Conservation (phyloP, 2,888 invertebrate genomes). For the Nasonia oneida region DNA sequence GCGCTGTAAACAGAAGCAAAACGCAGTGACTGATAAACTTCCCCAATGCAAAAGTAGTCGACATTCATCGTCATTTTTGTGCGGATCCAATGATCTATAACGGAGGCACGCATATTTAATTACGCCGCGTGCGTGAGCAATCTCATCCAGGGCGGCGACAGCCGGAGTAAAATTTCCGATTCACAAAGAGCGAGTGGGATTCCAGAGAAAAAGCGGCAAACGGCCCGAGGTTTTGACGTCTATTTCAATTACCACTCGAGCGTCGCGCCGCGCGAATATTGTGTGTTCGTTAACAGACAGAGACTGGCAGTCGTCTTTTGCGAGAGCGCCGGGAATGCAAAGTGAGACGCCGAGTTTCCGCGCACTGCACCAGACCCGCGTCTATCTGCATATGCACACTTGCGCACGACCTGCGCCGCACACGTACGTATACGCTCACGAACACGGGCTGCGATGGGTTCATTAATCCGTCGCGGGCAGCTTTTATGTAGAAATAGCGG, state of each 20-base stretch:
- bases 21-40: no score
- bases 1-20: no score
- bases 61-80: not conserved
- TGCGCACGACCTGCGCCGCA: not conserved
- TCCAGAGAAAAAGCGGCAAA: not conserved
- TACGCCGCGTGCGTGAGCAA: not conserved
- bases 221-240: constrained; percentile 30
- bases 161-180: not conserved
- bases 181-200: not conserved
- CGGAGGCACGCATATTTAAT: not conserved
- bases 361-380: not conserved
- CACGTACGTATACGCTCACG: not conserved
- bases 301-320: constrained; percentile 23
- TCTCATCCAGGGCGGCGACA: not conserved
- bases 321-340: constrained; percentile 33
- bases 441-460: not conserved
- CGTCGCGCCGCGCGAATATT: not conserved
- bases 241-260: constrained; percentile 16
- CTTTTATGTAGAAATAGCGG: not conserved
- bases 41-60: no score
- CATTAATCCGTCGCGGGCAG: constrained; percentile 2
- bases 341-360: constrained; percentile 23
- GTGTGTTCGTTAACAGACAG: constrained; percentile 34
- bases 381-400: not conserved
- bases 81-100: not conserved